Base-by-base conservation (phyloP, 1,140 invertebrate genomes). In the Drosophila virilis region DNA sequence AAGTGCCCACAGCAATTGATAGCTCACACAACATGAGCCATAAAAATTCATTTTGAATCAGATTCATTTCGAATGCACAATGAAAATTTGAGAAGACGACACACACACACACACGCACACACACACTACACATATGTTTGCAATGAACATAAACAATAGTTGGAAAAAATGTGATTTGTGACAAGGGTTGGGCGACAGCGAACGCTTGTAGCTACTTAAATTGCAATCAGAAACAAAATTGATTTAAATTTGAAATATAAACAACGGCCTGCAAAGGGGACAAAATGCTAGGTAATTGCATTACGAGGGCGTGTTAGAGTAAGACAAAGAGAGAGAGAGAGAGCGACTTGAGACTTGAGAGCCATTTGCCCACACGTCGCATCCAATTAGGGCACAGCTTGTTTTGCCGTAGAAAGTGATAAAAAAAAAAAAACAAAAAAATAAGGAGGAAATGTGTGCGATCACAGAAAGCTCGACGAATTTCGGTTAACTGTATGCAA, bases 171-270 rank as follows among this genome's bases (percentile, higher is more conserved):
- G 0, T 45, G 54, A 51, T 45, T 55, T 61, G 48, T 50, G 58
- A 61, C 60, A 73, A 73, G 68, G 65, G 78, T 60, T 69, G 46
- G 52, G 46, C 15, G 32, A 58, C 40, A 33, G 33, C 60, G 43
- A 61, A 61, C 58, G 64, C 54, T 38, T 61, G 78, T 51, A 85
- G 72, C 58, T 84, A 86, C 83, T 86, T 86, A 89, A 83, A 77
- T 45, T 43, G 77, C 83, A 86, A 86, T 86, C 83, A 88, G 61
- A 88, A 77, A 60, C 69, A 46, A 83, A 86, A 86, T 83, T 86
- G 83, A 83, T 86, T 88, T 79, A 68, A 88, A 86, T 88, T 82
- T 88, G 72, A 88, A 76, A 70, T 71, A 75, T 86, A 72, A 85
- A 80, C 81, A 85, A 69, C 38, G 54, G 57, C 58, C 59, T n/a